These are phyloP conservation scores for Nomada ferruginata DNA, from an alignment of 2,888 invertebrate species.

Conservation along the genomic window DNA sequence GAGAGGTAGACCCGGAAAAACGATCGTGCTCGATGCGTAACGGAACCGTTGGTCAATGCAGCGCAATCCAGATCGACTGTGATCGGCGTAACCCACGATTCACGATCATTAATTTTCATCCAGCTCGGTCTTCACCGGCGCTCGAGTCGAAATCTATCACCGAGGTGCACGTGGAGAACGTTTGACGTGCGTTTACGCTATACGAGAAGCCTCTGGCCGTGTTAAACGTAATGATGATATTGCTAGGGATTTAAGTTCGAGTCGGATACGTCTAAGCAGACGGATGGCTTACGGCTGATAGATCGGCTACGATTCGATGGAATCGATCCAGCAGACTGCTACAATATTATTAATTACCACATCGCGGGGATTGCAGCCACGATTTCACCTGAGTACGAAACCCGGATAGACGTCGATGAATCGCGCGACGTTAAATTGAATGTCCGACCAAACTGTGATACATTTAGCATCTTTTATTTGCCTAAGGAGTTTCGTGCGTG, in stretches of 20 bases:
- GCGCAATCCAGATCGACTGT: slow-evolving; percentile 52
- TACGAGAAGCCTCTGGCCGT: slow-evolving; percentile 17
- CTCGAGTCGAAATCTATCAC: slow-evolving; percentile 66
- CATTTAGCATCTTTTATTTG: neutral
- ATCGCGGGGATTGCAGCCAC: slow-evolving; percentile 23
- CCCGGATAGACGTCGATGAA: slow-evolving; percentile 38
- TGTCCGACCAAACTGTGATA: slow-evolving; percentile 14
- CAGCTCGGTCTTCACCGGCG: slow-evolving; percentile 42
- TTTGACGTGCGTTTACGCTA: slow-evolving; percentile 37
- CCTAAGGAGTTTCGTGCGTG: no score
- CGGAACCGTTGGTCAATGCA: slow-evolving; percentile 70
- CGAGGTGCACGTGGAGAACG: slow-evolving; percentile 29
- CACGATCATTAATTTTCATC: slow-evolving; percentile 76
- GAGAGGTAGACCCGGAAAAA: slow-evolving; percentile 75
- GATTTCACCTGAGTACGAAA: slow-evolving; percentile 35
- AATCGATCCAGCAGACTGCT: slow-evolving; percentile 33
- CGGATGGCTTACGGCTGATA: slow-evolving; percentile 26
- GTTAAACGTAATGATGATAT: slow-evolving; percentile 55
- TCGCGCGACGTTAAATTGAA: slow-evolving; percentile 34
- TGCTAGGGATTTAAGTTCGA: slow-evolving; percentile 24
- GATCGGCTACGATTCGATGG: slow-evolving; percentile 40
- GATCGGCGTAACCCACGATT: slow-evolving; percentile 64
- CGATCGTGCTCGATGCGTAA: slow-evolving; percentile 68
- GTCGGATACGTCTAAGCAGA: slow-evolving; percentile 31
- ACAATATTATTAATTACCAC: slow-evolving; percentile 52